Percentiles rank a stretch among this genome's conserved stretches.
phyloP scores from a whole-genome alignment of 1,140 invertebrate species.

The Drosophila leontia region DNA sequence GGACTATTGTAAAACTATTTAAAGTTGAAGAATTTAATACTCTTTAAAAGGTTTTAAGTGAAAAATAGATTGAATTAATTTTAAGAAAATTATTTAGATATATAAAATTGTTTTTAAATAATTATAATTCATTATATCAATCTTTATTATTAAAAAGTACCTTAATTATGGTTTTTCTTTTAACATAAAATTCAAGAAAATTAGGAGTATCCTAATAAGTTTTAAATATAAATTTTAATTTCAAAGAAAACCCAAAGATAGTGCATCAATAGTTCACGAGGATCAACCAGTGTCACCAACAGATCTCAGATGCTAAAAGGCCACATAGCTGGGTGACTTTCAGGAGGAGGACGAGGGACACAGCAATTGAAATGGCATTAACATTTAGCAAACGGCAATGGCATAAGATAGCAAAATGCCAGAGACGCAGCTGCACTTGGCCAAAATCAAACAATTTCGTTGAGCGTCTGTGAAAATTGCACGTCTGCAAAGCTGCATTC shows the following conservation, averaged over 20 bases:
- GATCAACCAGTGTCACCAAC: slow-evolving; percentile 49
- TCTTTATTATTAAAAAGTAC: not conserved
- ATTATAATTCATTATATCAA: not conserved
- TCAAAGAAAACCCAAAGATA: not conserved
- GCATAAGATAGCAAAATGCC: slow-evolving; percentile 69
- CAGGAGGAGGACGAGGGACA: slow-evolving; percentile 2
- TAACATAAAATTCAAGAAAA: too few species aligned
- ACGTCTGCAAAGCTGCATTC: slow-evolving; percentile 36
- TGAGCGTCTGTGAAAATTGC: slow-evolving; percentile 69
- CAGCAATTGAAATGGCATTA: slow-evolving; percentile 80
- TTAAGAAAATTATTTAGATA: too few species aligned
- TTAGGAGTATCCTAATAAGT: not conserved
- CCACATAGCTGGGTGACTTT: slow-evolving; percentile 6
- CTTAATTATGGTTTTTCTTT: not conserved
- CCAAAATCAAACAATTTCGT: slow-evolving; percentile 76
- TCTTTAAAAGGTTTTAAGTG: not conserved
- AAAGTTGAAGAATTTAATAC: not conserved
- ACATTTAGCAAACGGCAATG: slow-evolving; percentile 80
- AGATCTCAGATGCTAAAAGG: slow-evolving; percentile 33
- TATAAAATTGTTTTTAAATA: not conserved
- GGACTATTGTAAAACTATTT: not conserved
- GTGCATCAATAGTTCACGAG: slow-evolving; percentile 10
- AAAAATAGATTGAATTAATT: not conserved
- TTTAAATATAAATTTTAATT: not conserved
- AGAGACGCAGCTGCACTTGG: slow-evolving; percentile 78